Base-by-base conservation (phyloP, 2,797 vertebrate genomes). In the Alcedo atthis region DNA sequence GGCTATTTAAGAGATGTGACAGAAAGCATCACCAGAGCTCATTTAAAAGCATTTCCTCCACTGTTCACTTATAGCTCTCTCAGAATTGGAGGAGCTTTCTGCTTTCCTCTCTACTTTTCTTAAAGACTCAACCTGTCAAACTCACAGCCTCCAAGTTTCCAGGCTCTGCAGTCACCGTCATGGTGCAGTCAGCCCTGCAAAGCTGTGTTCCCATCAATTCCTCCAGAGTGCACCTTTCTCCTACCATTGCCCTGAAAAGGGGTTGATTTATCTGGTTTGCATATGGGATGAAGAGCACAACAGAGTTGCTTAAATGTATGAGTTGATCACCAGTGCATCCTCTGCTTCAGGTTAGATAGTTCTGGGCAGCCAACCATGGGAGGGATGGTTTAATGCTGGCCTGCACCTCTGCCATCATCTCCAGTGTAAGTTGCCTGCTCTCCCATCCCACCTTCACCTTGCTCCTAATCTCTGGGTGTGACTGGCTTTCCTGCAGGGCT, bases 121-220 rank as follows among this genome's bases (percentile, higher is more conserved):
- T 20, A 4, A 66, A 46, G 24, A 4, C 35, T 53, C 24, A 6
- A 24, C 30, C 74, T 90, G 46, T 24, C 57, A 14, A 54, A 68
- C 9, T 25, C 25, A 0, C 1, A 1, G 25, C 32, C 22, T 43
- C 45, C 18, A 17, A 4, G 3, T 24, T 61, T 8, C n/a, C 46
- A 68, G 69, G 53, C 64, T 74, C 40, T 24, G 28, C 53, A 20
- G 3, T 42, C 61, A 30, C 42, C 20, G 24, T 62, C 16, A 3
- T 3, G 8, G 51, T 43, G 18, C 12, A 10, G 6, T 1, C 43
- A 57, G n/a, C 57, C 70, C 15, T 37, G 49, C 28, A 12, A 43
- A 55, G 13, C 33, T 33, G 28, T 20, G 30, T 70, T 68, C 45
- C 80, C 37, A 1, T 37, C 11, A 9, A 5, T 30, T 49, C 35